Evolutionary conservation across 2,113 vertebrate genomes (phyloP).

Genomic region (Zosterops lateralis): DNA sequence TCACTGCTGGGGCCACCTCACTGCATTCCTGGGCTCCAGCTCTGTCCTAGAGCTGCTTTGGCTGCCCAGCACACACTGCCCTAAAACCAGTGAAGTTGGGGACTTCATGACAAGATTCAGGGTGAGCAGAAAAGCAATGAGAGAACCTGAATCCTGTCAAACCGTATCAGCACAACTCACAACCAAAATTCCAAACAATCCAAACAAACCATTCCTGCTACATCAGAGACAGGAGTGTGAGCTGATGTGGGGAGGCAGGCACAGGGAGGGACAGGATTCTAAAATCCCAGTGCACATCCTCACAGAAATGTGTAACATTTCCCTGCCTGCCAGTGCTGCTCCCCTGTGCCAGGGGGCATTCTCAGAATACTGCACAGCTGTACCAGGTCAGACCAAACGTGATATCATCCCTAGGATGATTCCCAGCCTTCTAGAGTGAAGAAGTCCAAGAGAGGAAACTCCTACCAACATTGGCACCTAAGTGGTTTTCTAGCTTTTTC

Average conservation of each 20-base stretch:
- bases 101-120: neutral
- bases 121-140: neutral
- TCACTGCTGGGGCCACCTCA: neutral
- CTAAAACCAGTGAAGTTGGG: neutral
- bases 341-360: neutral
- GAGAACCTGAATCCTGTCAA: neutral
- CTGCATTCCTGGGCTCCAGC: neutral
- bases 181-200: neutral
- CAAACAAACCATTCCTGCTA: neutral
- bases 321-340: neutral
- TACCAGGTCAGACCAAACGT: neutral
- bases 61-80: neutral
- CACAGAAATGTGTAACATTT: neutral
- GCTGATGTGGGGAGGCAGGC: neutral
- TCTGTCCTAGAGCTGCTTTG: neutral
- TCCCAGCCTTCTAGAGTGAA: neutral
- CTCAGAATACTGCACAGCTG: neutral
- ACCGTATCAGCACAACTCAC: neutral
- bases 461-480: neutral
- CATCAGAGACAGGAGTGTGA: neutral
- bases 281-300: neutral
- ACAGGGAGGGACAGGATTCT: neutral
- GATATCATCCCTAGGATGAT: accelerated
- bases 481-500: neutral
- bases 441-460: neutral